Conservation (phyloP, 1,140 invertebrate genomes). For the Pseudomyrmex sp. region DNA sequence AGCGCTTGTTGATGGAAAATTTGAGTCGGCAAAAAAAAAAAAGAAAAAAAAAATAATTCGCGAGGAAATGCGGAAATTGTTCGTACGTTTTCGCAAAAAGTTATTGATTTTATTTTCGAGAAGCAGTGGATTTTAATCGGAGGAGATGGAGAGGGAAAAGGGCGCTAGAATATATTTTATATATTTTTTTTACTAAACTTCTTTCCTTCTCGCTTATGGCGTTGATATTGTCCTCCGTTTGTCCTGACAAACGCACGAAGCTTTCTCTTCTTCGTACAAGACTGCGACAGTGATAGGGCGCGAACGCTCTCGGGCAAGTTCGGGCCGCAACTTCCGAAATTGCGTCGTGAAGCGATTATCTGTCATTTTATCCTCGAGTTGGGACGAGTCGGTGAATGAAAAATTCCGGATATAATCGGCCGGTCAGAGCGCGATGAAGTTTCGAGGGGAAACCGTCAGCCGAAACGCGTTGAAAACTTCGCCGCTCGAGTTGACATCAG, state of each 20-base stretch:
- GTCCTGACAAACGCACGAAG: background rate
- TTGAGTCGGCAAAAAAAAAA: background rate
- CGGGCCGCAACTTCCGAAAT: constrained; percentile 48
- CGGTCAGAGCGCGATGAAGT: constrained; percentile 41
- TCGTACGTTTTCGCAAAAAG: background rate
- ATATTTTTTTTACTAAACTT: too few relatives aligned
- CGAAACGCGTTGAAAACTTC: constrained; percentile 42
- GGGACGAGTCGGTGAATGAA: constrained; percentile 41
- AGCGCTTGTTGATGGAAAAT: background rate
- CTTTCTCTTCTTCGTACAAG: background rate
- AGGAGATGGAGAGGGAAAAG: too few relatives aligned
- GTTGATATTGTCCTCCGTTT: background rate
- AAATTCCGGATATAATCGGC: constrained; percentile 49
- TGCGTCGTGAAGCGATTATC: constrained; percentile 55
- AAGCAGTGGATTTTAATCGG: constrained; percentile 11
- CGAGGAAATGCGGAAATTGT: background rate
- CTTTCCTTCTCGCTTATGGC: background rate
- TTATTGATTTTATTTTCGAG: background rate
- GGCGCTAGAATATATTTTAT: background rate
- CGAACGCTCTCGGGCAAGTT: constrained; percentile 48
- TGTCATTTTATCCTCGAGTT: constrained; percentile 47
- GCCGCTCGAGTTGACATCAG: constrained; percentile 33
- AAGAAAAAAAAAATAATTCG: background rate
- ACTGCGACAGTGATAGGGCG: constrained; percentile 39
- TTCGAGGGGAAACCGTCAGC: constrained; percentile 50